Evolutionary conservation across 2,888 invertebrate genomes (phyloP).

Genomic region (Eristalinus sepulchralis): DNA sequence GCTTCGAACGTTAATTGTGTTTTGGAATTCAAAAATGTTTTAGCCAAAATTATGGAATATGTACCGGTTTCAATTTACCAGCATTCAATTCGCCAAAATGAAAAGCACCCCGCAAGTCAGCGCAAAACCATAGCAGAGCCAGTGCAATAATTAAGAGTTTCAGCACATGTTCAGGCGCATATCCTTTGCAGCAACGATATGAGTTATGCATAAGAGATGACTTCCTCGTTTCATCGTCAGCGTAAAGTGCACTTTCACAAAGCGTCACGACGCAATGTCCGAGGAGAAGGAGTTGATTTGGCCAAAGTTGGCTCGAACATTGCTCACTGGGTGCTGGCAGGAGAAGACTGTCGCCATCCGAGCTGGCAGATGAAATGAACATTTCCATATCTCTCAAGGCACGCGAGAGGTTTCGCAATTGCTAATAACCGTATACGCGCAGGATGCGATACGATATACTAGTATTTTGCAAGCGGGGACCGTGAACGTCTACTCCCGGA

Average conservation of each 20-base stretch:
- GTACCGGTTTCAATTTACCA: too few species aligned
- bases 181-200: neutral
- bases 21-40: too few species aligned
- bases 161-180: neutral
- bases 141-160: neutral
- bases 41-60: too few species aligned
- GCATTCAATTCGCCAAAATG: too few species aligned
- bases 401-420: slow-evolving; percentile 39
- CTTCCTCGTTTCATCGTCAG: neutral
- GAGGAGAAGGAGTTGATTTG: neutral
- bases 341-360: neutral
- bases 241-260: neutral
- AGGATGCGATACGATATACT: neutral
- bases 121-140: neutral
- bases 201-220: neutral
- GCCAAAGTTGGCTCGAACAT: neutral
- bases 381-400: slow-evolving; percentile 40
- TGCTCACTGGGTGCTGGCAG: neutral
- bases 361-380: slow-evolving; percentile 2
- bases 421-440: slow-evolving; percentile 7
- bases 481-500: neutral
- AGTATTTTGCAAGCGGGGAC: neutral
- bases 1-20: too few species aligned
- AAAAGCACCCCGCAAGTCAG: too few species aligned
- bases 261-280: neutral